A percentile compares a stretch with the other conserved stretches of the same genome.
Evolutionary conservation across 2,888 invertebrate species (phyloP).

Genomic region (Tricholauxania praeusta): DNA sequence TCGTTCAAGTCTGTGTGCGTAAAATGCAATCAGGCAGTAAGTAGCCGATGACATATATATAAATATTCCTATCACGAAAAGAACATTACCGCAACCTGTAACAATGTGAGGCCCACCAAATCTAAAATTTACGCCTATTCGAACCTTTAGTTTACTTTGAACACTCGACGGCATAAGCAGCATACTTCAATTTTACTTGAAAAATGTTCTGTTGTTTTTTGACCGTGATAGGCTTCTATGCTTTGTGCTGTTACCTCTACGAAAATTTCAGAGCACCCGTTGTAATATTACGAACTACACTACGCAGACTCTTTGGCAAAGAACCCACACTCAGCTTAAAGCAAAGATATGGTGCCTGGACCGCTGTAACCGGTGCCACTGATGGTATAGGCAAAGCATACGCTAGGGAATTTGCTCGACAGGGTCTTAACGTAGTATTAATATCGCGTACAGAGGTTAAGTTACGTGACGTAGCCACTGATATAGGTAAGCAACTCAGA

Average conservation of each 20-base stretch:
- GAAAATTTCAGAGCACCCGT: conserved; percentile 73
- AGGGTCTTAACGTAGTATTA: conserved; percentile 81
- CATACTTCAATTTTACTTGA: not conserved
- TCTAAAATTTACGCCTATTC: no score
- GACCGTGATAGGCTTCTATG: conserved; percentile 70
- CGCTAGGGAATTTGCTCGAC: conserved; percentile 80
- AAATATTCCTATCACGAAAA: no score
- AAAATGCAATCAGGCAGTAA: no score
- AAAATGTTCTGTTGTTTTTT: conserved; percentile 54
- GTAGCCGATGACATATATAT: no score
- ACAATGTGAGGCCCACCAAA: no score
- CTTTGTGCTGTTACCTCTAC: conserved; percentile 69
- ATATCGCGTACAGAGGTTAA: conserved; percentile 82
- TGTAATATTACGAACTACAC: conserved; percentile 65
- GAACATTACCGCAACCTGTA: no score
- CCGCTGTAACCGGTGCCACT: conserved; percentile 89
- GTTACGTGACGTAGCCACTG: conserved; percentile 75
- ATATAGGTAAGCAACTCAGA: conserved; percentile 73
- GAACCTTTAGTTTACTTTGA: no score
- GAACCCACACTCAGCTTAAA: not conserved
- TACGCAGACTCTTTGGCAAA: not conserved
- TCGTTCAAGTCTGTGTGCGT: no score
- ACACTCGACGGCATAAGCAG: no score
- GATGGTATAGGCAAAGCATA: conserved; percentile 93
- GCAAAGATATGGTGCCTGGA: conserved; percentile 45